These are phyloP conservation scores for Hedychridium roseum DNA, from an alignment of 2,888 invertebrate species.

Conservation along the genomic window DNA sequence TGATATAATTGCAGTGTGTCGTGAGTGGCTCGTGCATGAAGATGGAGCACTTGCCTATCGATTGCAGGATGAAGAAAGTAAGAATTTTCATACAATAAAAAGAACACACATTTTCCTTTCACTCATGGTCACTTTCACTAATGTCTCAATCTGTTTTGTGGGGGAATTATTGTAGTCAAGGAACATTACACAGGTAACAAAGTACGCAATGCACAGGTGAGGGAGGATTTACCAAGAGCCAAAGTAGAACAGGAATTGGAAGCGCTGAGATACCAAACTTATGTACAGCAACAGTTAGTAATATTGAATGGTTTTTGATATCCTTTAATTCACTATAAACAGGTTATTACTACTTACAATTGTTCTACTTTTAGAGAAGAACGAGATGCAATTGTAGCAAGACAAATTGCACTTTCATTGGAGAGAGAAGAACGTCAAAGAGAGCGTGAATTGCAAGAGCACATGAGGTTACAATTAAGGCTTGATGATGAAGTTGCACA, in stretches of 20 bases:
- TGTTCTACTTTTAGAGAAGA: conserved; percentile 67
- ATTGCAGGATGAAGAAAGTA: conserved; percentile 84
- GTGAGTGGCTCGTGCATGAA: conserved; percentile 85
- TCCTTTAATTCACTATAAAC: not conserved
- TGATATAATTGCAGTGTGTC: conserved; percentile 70
- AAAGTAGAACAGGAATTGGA: conserved; percentile 77
- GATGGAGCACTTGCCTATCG: conserved; percentile 83
- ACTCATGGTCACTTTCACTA: not conserved
- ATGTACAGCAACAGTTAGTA: conserved; percentile 73
- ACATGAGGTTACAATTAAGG: conserved; percentile 60
- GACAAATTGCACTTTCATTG: conserved; percentile 73
- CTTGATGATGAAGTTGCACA: conserved; percentile 58
- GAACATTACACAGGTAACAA: conserved; percentile 82
- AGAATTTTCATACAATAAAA: no score
- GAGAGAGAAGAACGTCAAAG: conserved; percentile 68
- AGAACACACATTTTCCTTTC: no score
- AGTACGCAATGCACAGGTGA: conserved; percentile 76
- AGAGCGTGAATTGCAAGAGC: conserved; percentile 66
- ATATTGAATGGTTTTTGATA: not conserved
- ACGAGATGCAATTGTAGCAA: conserved; percentile 73
- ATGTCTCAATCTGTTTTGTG: no score
- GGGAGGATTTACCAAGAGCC: conserved; percentile 82
- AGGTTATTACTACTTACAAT: not conserved
- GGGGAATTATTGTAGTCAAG: conserved; percentile 68
- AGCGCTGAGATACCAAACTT: conserved; percentile 68